phyloP scores from a whole-genome alignment of 2,888 invertebrate species.

The Agrilus mali region DNA sequence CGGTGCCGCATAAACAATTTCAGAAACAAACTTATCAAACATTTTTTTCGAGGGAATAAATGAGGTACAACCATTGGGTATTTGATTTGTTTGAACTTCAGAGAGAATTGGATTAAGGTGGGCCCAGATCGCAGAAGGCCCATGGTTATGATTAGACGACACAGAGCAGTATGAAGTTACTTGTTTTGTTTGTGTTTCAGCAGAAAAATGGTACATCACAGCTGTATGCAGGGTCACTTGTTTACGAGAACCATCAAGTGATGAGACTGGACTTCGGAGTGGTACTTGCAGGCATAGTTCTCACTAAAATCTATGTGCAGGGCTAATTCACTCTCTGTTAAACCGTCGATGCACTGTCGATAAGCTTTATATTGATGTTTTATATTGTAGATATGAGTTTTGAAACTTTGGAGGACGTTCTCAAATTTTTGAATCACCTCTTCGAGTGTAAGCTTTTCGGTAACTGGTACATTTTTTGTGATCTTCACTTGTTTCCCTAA shows the following conservation, averaged over 20 bases:
- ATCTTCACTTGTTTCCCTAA: not conserved
- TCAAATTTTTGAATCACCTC: not conserved
- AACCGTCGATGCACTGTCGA: constrained; percentile 1
- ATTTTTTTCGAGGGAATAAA: too few species aligned
- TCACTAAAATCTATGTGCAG: too few species aligned
- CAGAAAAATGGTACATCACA: constrained; percentile 1
- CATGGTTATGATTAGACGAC: constrained; percentile 1
- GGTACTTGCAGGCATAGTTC: constrained; percentile 1
- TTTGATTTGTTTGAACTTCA: too few species aligned
- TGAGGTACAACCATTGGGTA: too few species aligned
- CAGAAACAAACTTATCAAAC: too few species aligned
- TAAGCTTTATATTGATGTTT: constrained; percentile 1
- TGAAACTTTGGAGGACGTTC: too few species aligned
- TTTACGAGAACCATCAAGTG: constrained; percentile 1
- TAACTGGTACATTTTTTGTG: constrained; percentile 1
- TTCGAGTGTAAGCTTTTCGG: constrained; percentile 1
- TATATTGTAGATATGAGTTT: not conserved
- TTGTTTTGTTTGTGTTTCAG: not conserved
- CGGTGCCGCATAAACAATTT: too few species aligned
- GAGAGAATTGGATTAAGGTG: too few species aligned
- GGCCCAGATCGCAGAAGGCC: not conserved
- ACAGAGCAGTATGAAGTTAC: constrained; percentile 1
- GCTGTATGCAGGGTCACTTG: not conserved
- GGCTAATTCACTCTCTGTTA: too few species aligned
- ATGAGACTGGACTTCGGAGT: not conserved